A percentile compares a stretch with the other conserved stretches of the same genome.
These are phyloP conservation scores for Arrhamphus sclerolepis DNA, from an alignment of 2,797 vertebrate species.

Conservation along the genomic window DNA sequence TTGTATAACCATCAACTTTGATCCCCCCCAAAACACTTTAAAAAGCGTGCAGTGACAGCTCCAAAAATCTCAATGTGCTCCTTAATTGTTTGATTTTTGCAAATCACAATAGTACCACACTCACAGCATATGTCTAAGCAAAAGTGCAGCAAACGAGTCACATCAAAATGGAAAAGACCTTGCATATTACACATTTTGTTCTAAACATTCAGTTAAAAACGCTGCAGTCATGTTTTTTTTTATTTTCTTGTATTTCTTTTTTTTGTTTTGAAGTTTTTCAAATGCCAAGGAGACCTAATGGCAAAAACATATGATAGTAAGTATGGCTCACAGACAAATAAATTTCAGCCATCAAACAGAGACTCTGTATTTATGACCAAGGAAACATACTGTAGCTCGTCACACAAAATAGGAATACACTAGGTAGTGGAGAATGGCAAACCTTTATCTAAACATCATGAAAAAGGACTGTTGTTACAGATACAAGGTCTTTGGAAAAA, in stretches of 20 bases:
- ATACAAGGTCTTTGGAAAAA: slow-evolving; percentile 58
- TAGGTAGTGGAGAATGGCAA: slow-evolving; percentile 28
- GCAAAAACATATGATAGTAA: slow-evolving; percentile 9
- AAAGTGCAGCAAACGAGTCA: slow-evolving; percentile 76
- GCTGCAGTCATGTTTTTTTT: slow-evolving; percentile 22
- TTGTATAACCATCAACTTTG: slow-evolving; percentile 71
- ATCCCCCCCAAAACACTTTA: slow-evolving; percentile 67
- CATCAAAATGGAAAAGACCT: slow-evolving; percentile 67
- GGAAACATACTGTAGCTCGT: slow-evolving; percentile 25
- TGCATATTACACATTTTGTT: slow-evolving; percentile 65
- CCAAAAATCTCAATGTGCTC: slow-evolving; percentile 58
- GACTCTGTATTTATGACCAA: slow-evolving; percentile 41
- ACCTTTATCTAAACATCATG: slow-evolving; percentile 23
- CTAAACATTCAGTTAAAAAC: slow-evolving; percentile 51
- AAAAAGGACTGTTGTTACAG: slow-evolving; percentile 29
- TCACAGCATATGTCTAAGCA: slow-evolving; percentile 74
- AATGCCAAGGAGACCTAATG: slow-evolving; percentile 41
- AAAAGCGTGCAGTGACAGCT: slow-evolving; percentile 73
- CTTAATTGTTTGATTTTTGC: slow-evolving; percentile 60
- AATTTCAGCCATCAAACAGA: slow-evolving; percentile 29
- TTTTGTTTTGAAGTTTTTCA: slow-evolving; percentile 19
- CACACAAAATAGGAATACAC: slow-evolving; percentile 37
- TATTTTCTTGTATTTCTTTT: background rate
- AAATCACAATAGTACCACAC: slow-evolving; percentile 70
- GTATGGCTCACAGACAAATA: slow-evolving; percentile 42